Base-by-base conservation (phyloP, 92 coral and sea anemone genomes). In the Parazoanthus atlanticus region DNA sequence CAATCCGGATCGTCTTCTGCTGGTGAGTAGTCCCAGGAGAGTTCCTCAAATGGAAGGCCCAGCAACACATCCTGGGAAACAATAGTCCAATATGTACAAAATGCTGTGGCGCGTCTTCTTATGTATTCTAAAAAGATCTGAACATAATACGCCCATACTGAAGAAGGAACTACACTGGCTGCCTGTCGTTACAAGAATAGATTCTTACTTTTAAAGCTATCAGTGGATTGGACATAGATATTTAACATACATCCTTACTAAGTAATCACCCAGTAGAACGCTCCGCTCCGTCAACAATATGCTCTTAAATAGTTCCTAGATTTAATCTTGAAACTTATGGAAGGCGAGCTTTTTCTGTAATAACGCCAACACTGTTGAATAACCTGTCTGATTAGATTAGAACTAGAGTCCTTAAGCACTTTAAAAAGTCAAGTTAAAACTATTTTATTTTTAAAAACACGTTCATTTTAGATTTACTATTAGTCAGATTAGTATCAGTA, bases 1-100 rank as follows among this genome's bases (percentile, higher is more conserved):
- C 97, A 93, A 54, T 89, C 98, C 16, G 95, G 90, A 33, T 97
- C 94, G 16, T 58, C 96, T 30, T 91, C 92, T 31, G 95, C 97
- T 46, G 95, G 92, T 0, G 97, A 89, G 90, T 94, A 97, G 91
- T 97, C 98, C 99, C 99, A 97, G 0, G 99, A 97, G 49, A 97
- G 89, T 88, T 97, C 98, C 8, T 97, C 99, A 91, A 94, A 97
- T 19, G 96, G 91, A 58, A 97, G 96, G 33, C 96, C 89, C 75
- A 97, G 73, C 31, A 96, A 88, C 26, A 95, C 90, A 28, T 93
- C 98, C 99, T 96, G 33, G 0, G 46, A 52, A 43, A 74, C 61
- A 79, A 25, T 32, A 88, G 65, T 25, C 5, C 25, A 61, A 19
- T 25, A 61, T 19, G 9, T 43, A 43, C 49, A 43, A 43, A 43